Evolutionary conservation across 2,888 invertebrate genomes (phyloP), one percentile per base, ranked within the genome.

Genomic region (Thecocarcelia acutangulata): DNA sequence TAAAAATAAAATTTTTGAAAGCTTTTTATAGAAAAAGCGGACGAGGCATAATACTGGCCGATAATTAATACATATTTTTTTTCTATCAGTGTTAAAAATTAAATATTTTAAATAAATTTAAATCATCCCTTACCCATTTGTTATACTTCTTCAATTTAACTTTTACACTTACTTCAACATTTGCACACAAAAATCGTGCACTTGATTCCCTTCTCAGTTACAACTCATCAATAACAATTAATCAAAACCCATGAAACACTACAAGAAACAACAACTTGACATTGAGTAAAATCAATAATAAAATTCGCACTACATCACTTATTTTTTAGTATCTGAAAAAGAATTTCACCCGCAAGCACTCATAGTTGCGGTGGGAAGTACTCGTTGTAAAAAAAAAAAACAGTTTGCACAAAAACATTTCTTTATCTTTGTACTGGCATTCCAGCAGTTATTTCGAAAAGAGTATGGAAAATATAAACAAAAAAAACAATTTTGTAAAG

Each of bases 281-380:
- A 69, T 61, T 69, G 52, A 68, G 15, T 59, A 46, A 68, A 66
- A 75, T 75, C 75, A 75, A 75, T 75, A 75, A 42, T 28, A 17
- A 66, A 24, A 2, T 24, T 33, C 33, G 1, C 33, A 33, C 19
- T 21, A 37, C 64, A 21, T 17, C 12, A 59, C 15, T 24, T 44
- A 13, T 2, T 33, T 54, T 54, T 8, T n/a, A 13, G 6, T 13
- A 3, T 13, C 24, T 4, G 13, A 50, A 4, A 48, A 48, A 17
- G 8, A 19, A 2, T 46, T 17, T 11, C 1, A 8, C 33, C 19
- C n/a, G 37, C 33, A 37, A 19, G n/a, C 21, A 52, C 5, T 12
- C 15, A 6, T 15, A n/a, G 11, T 19, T n/a, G 21, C 8, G 19
- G 5, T 17, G 1, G 37, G 33, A 56, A 56, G 3, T n/a, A 15